These are phyloP conservation scores for Sebastes itinus DNA, from an alignment of 2,797 vertebrate species.

Conservation along the genomic window DNA sequence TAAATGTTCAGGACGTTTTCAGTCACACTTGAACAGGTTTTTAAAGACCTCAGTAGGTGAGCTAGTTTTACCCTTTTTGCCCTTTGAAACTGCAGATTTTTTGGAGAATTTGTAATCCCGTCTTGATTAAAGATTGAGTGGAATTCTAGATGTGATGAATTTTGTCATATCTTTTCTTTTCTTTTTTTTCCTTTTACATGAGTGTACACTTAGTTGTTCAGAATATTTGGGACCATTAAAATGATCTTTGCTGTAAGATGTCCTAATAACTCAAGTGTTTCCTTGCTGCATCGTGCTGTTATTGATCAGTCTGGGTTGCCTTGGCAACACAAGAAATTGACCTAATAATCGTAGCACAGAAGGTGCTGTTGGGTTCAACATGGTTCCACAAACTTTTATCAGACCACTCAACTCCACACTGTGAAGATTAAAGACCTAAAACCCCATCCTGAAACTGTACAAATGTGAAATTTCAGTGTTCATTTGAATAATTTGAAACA, in stretches of 20 bases:
- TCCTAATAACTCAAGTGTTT: slow-evolving; percentile 80
- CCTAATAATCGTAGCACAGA: background rate
- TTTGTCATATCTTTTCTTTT: slow-evolving; percentile 93
- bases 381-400: background rate
- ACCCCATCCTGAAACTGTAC: background rate
- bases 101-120: slow-evolving; percentile 95
- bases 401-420: background rate
- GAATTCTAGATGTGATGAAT: slow-evolving; percentile 99
- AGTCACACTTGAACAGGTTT: slow-evolving; percentile 97
- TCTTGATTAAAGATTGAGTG: slow-evolving; percentile 99
- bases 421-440: background rate
- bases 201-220: slow-evolving; percentile 98
- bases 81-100: slow-evolving; percentile 99
- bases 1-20: slow-evolving; percentile 98
- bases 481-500: background rate
- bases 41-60: slow-evolving; percentile 92
- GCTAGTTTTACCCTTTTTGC: slow-evolving; percentile 94
- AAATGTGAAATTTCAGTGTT: background rate
- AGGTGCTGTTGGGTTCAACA: background rate
- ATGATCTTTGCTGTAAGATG: slow-evolving; percentile 97
- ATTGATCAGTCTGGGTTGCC: slow-evolving; percentile 4
- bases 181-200: slow-evolving; percentile 87
- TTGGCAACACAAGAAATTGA: background rate
- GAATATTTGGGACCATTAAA: slow-evolving; percentile 99
- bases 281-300: slow-evolving; percentile 41